Evolutionary conservation across 2,797 vertebrate genomes (phyloP).

Genomic region (Dallia pectoralis): DNA sequence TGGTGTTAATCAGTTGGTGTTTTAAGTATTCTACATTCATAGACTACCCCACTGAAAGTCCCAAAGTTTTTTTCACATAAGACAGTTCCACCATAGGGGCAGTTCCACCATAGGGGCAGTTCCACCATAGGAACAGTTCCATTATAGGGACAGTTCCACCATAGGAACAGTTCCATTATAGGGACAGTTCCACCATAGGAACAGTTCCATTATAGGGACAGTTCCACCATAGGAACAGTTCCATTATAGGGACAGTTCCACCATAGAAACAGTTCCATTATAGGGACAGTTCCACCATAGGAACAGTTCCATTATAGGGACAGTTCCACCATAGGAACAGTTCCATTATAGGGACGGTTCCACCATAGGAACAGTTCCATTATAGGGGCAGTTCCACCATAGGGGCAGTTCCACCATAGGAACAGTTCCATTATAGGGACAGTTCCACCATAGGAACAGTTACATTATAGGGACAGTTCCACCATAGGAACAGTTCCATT

Average conservation of each 20-base stretch:
- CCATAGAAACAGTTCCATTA: constrained; percentile 19
- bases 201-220: constrained; percentile 31
- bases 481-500: too few species aligned
- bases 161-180: too few species aligned
- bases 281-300: constrained; percentile 42
- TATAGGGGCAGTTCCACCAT: constrained; percentile 30
- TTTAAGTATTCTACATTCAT: background rate
- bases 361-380: too few species aligned
- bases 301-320: too few species aligned
- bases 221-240: too few species aligned
- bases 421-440: constrained; percentile 40
- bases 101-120: constrained; percentile 37
- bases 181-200: constrained; percentile 30
- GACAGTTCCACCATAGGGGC: constrained; percentile 23
- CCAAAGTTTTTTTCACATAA: constrained; percentile 18
- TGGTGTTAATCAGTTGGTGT: background rate
- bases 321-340: constrained; percentile 22
- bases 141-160: constrained; percentile 44
- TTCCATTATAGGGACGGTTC: constrained; percentile 40
- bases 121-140: constrained; percentile 14
- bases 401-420: constrained; percentile 17
- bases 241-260: constrained; percentile 33
- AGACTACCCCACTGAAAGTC: background rate
- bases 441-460: constrained; percentile 21
- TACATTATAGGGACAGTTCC: constrained; percentile 41